Base-by-base conservation (phyloP, 2,113 vertebrate species). In the Antidorcas marsupialis region DNA sequence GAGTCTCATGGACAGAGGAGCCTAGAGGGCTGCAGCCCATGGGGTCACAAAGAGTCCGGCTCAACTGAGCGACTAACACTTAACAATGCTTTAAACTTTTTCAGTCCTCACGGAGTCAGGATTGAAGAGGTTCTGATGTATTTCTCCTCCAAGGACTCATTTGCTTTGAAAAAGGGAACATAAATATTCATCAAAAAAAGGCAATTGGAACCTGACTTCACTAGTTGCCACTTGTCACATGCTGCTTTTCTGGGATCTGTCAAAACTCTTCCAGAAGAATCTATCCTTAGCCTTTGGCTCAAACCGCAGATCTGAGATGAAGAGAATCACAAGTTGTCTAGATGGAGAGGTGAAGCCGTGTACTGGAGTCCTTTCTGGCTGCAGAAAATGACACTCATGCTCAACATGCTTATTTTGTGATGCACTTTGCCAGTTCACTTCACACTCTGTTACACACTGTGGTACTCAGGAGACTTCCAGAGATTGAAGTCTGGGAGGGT, bases 31-130 rank as follows among this genome's bases (percentile, higher is more conserved):
- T 67, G 64, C 17, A 9, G 2, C 5, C 64, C 4, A 67, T 21
- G 17, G 33, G 64, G 33, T 67, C 4, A 0, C 64, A 71, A 8
- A 67, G 64, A 71, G 64, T 36, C 4, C 2, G 16, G 8, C 62
- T n/a, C 1, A 0, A 64, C 64, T 67, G 33, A 10, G 8, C 16
- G 2, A 67, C 33, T n/a, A 59, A 59, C 57, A 27, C 55, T 57
- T 57, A 57, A 57, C 23, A 59, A 59, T 27, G 57, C 57, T 27
- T 59, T 27, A 59, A 11, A 27, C 71, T 14, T 67, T 87, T 67
- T 30, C 39, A 39, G 11, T 2, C 27, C 30, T 15, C 33, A 0
- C 0, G 0, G 8, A 74, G 17, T 7, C 19, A 23, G n/a, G n/a
- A 39, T 5, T 5, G n/a, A 57, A 30, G 33, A 47, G 11, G 23